phyloP scores from a whole-genome alignment of 2,113 vertebrate genomes.

The Macquaria australasica region DNA sequence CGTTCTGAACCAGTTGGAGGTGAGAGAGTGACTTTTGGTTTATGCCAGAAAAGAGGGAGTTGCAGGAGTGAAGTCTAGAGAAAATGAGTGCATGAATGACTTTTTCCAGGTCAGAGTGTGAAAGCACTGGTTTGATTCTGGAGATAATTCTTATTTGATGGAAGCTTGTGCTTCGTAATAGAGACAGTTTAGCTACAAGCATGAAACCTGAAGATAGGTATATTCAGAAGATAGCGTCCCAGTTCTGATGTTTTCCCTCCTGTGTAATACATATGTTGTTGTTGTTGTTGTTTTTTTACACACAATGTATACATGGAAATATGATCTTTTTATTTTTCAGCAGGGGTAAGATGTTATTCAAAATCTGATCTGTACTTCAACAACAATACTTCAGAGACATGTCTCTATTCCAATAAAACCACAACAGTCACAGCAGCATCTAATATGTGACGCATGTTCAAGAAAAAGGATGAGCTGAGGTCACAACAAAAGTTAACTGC shows the following conservation, averaged over 20 bases:
- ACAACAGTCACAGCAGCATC: not conserved
- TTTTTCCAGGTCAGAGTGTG: too few relatives aligned
- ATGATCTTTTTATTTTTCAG: conserved; percentile 24
- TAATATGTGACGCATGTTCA: too few relatives aligned
- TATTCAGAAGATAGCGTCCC: conserved; percentile 3
- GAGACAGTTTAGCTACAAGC: conserved; percentile 16
- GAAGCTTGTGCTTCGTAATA: conserved; percentile 8
- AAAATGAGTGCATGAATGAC: too few relatives aligned
- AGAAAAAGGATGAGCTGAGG: not conserved
- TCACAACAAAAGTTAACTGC: not conserved
- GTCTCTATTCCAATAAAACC: not conserved
- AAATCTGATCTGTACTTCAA: not conserved
- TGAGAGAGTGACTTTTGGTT: too few relatives aligned
- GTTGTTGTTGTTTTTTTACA: not conserved
- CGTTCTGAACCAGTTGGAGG: too few relatives aligned
- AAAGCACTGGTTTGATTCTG: too few relatives aligned
- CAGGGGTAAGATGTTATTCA: not conserved
- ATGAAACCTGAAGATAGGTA: conserved; percentile 36
- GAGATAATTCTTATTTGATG: too few relatives aligned
- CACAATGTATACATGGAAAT: conserved; percentile 1
- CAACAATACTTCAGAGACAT: not conserved
- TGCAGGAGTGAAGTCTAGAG: too few relatives aligned
- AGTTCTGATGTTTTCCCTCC: conserved; percentile 29
- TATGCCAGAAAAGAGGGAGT: too few relatives aligned
- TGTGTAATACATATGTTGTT: not conserved